A percentile compares a stretch with the other conserved stretches of the same genome.
These are phyloP conservation scores for Athripsodes cinereus DNA, from an alignment of 2,888 invertebrate genomes.

Conservation along the genomic window DNA sequence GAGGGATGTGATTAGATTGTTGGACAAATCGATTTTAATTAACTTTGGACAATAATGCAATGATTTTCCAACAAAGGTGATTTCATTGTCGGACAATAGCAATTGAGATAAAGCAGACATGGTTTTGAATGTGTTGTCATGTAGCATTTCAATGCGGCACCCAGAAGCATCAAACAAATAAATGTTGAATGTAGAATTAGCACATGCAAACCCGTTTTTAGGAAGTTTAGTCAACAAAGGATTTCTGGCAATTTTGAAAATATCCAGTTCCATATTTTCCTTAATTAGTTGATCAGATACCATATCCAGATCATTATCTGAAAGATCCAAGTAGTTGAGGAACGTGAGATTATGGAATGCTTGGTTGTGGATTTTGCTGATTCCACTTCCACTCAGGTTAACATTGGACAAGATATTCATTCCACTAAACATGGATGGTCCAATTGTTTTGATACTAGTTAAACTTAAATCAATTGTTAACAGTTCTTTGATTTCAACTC, in stretches of 20 bases:
- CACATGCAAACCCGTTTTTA: conserved; percentile 57
- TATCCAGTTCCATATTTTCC: conserved; percentile 62
- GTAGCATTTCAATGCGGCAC: conserved; percentile 60
- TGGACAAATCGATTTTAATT: conserved; percentile 64
- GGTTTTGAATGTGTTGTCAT: conserved; percentile 59
- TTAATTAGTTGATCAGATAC: conserved; percentile 63
- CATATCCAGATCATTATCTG: conserved; percentile 63
- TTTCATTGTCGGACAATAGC: conserved; percentile 62
- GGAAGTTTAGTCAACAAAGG: conserved; percentile 61
- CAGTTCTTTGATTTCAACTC: conserved; percentile 56
- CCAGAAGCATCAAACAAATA: conserved; percentile 68
- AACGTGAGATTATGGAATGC: conserved; percentile 62
- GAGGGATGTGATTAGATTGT: conserved; percentile 59
- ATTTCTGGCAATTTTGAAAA: conserved; percentile 66
- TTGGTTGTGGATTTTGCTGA: conserved; percentile 61
- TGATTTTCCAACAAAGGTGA: conserved; percentile 33
- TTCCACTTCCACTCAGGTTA: conserved; percentile 62
- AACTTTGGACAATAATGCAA: conserved; percentile 43
- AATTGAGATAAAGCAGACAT: conserved; percentile 65
- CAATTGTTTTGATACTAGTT: conserved; percentile 60
- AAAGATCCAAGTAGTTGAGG: conserved; percentile 65
- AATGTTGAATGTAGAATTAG: conserved; percentile 54
- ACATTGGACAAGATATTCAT: conserved; percentile 60
- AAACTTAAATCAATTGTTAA: conserved; percentile 63
- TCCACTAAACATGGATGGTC: conserved; percentile 58